Conservation (phyloP, 2,113 vertebrate genomes). For the Aleadryas rufinucha region DNA sequence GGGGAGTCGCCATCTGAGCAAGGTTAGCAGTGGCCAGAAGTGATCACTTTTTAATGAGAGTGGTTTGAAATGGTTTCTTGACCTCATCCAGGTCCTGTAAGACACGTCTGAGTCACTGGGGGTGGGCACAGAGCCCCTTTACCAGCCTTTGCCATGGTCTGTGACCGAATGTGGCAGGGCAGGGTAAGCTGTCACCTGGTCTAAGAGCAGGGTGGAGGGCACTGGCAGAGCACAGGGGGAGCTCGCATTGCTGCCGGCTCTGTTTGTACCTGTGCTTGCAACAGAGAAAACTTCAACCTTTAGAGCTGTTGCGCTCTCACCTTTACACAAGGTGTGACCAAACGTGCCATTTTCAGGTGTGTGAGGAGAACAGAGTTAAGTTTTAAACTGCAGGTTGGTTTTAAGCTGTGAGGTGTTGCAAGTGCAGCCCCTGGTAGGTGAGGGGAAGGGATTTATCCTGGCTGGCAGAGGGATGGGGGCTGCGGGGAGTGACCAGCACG, state of each 20-base stretch:
- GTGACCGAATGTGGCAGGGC: not conserved
- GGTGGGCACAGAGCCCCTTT: not conserved
- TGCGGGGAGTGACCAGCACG: not conserved
- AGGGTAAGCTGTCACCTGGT: not conserved
- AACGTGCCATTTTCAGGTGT: not conserved
- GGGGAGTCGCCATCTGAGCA: not conserved
- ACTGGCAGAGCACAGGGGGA: not conserved
- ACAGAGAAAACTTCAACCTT: not conserved
- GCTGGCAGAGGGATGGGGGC: not conserved
- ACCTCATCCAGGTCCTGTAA: not conserved
- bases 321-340: not conserved
- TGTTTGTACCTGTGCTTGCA: not conserved
- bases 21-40: not conserved
- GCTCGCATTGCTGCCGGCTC: slow-evolving; percentile 7
- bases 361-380: not conserved
- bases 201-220: not conserved
- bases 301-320: not conserved
- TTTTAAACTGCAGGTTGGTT: not conserved
- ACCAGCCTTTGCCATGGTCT: not conserved
- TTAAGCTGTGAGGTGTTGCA: not conserved
- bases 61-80: not conserved
- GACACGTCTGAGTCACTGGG: not conserved
- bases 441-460: not conserved
- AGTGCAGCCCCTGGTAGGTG: not conserved
- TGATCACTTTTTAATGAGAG: not conserved